Evolutionary conservation across 2,113 vertebrate species (phyloP).

Genomic region (Guaruba guarouba): DNA sequence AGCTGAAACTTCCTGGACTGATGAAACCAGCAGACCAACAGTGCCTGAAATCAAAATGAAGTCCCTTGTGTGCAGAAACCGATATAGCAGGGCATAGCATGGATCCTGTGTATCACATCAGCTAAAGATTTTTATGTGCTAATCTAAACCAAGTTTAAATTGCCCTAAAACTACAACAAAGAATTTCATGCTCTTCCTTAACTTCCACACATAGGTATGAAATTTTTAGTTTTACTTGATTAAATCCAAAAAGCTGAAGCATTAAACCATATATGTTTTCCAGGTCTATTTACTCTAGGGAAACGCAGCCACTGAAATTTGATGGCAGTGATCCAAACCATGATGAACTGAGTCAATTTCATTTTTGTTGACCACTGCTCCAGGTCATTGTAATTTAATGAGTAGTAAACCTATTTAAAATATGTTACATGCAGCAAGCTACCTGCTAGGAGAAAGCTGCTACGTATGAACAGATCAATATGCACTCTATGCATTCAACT

Average conservation of each 20-base stretch:
- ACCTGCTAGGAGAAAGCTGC: conserved; percentile 71
- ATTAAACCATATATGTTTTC: conserved; percentile 37
- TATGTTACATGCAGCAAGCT: conserved; percentile 61
- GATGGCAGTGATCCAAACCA: conserved; percentile 60
- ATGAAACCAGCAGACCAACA: not conserved
- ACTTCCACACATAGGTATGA: not conserved
- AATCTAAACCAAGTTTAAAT: conserved; percentile 3
- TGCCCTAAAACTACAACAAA: not conserved
- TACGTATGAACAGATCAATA: conserved; percentile 71
- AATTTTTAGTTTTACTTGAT: conserved; percentile 14
- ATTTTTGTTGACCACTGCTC: conserved; percentile 69
- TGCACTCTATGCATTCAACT: conserved; percentile 72
- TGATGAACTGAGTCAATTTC: conserved; percentile 69
- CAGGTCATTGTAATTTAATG: conserved; percentile 77
- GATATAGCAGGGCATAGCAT: not conserved
- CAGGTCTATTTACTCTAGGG: conserved; percentile 27
- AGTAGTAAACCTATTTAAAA: conserved; percentile 74
- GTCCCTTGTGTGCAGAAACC: not conserved
- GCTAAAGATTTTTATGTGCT: not conserved
- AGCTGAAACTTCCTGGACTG: not conserved
- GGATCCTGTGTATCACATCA: not conserved
- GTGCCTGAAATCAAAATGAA: not conserved
- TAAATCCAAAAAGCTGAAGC: conserved; percentile 30
- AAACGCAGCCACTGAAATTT: conserved; percentile 13
- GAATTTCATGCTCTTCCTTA: not conserved